Evolutionary conservation across 2,888 invertebrate species (phyloP).

Genomic region (Metalampra italica): DNA sequence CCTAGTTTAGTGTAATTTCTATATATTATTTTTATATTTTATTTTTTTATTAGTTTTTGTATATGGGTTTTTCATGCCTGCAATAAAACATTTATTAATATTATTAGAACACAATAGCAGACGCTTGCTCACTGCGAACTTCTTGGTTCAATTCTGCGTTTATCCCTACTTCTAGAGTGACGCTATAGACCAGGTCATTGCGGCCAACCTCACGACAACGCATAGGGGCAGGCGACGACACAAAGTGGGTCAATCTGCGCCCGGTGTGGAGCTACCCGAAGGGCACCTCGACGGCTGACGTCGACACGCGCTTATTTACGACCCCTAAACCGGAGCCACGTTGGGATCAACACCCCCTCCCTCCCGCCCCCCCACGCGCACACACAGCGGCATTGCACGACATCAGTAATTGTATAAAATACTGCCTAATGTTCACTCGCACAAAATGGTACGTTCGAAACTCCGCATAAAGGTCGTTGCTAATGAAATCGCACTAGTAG

Average conservation of each 20-base stretch:
- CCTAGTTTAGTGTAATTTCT: too few species aligned
- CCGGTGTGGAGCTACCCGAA: constrained; percentile 15
- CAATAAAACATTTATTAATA: too few species aligned
- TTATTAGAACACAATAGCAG: too few species aligned
- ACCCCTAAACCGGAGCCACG: constrained; percentile 36
- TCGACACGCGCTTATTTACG: constrained; percentile 42
- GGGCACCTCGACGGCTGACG: constrained; percentile 32
- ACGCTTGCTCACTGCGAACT: too few species aligned
- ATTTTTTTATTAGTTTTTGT: too few species aligned
- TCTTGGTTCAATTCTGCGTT: too few species aligned
- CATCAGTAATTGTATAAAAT: constrained; percentile 10
- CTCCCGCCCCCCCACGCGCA: too few species aligned
- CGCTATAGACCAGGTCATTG: too few species aligned
- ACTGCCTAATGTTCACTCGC: constrained; percentile 2
- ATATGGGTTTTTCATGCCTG: too few species aligned
- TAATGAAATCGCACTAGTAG: background rate
- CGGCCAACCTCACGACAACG: background rate
- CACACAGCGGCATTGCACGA: constrained; percentile 24
- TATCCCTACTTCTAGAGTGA: too few species aligned
- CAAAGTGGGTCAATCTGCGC: background rate
- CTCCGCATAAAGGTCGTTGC: background rate
- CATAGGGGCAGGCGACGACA: background rate
- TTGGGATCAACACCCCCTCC: constrained; percentile 31
- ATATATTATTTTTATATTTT: too few species aligned
- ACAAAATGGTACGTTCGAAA: background rate